Base-by-base conservation (phyloP, 1,140 invertebrate genomes). In the Stegodyphus mimosarum region DNA sequence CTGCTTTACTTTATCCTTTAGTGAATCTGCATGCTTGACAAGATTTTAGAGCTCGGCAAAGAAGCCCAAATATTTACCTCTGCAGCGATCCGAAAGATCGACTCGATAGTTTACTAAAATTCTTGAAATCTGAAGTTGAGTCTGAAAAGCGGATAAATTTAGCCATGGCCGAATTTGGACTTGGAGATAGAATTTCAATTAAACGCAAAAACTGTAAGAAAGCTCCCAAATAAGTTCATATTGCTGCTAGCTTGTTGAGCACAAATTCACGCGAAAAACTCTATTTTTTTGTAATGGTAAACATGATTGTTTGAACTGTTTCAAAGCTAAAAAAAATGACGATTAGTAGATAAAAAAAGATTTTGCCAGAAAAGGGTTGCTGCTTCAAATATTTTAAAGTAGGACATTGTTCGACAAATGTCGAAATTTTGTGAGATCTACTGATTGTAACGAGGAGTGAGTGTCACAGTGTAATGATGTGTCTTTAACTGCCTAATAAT, bases 11-110 rank as follows among this genome's bases (percentile, higher is more conserved):
- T 5, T 88, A 87, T 53, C 89, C 89, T 0, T 78, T 90, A 17
- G 88, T 90, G 18, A 86, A 90, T 75, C 90, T 88, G 89, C 18
- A 49, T 91, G 7, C 89, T 89, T 17, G 88, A 88, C 18, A 88
- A 90, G 0, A 67, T 88, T 15, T 80, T 90, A 17, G 72, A 86
- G 9, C 83, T 81, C 2, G 89, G 89, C n/a, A n/a, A n/a, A n/a
- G n/a, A n/a, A n/a, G n/a, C n/a, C n/a, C n/a, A n/a, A n/a, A n/a
- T n/a, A n/a, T n/a, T n/a, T n/a, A n/a, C n/a, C n/a, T n/a, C n/a
- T n/a, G 89, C 87, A 90, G 15, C 7, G 75, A 64, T 49, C 17
- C 63, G 13, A 77, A 50, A 51, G 63, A 55, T 11, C 63, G 75
- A 77, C 55, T 77, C 10, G 55, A 77, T n/a, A 15, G n/a, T 75